Evolutionary conservation across 2,113 vertebrate species (phyloP).

Genomic region (Genyomyrus donnyi): DNA sequence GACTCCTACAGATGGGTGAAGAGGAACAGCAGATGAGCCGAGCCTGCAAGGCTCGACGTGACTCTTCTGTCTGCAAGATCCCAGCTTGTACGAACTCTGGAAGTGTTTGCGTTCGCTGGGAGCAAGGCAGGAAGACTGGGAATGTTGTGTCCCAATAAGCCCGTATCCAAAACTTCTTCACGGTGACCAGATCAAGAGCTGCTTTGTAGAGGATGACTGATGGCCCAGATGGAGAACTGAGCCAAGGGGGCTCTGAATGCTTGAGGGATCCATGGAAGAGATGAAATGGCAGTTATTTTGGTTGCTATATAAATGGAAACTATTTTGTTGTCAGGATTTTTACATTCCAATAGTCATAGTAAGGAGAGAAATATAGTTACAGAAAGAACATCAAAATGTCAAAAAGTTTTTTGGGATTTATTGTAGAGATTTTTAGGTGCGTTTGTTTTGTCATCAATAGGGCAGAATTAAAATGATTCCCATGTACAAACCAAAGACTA

Average conservation of each 20-base stretch:
- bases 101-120: background rate
- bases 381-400: conserved; percentile 2
- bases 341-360: background rate
- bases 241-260: too few relatives aligned
- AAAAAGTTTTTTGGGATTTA: conserved; percentile 17
- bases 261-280: background rate
- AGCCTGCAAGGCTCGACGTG: too few relatives aligned
- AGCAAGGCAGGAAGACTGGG: background rate
- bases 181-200: background rate
- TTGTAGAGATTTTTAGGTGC: background rate
- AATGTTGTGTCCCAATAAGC: background rate
- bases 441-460: background rate
- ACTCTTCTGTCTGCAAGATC: background rate
- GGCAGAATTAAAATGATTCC: conserved; percentile 19
- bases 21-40: background rate
- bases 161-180: background rate
- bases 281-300: conserved; percentile 4
- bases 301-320: background rate
- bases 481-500: conserved; percentile 84
- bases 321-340: background rate
- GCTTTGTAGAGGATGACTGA: background rate
- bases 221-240: background rate
- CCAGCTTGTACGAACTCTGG: background rate
- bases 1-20: background rate
- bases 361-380: background rate